A percentile compares a stretch with the other conserved stretches of the same genome.
These are phyloP conservation scores for Neoarius graeffei DNA, from an alignment of 2,113 vertebrate genomes.

Conservation along the genomic window DNA sequence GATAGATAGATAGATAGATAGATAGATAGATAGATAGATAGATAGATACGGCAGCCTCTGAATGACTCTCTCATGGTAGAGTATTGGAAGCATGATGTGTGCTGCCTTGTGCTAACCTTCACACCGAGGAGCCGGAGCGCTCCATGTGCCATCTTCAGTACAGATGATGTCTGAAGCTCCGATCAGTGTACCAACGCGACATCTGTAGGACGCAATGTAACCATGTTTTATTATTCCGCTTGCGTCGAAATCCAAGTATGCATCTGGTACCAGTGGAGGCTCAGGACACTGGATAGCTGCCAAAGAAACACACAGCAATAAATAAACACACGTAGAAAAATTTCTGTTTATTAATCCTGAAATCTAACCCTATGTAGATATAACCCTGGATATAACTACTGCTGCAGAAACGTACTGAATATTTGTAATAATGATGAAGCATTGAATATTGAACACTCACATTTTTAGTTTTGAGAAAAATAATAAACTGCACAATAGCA, in stretches of 20 bases:
- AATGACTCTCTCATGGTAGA: neutral
- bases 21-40: neutral
- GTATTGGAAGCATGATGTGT: neutral
- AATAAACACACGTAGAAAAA: neutral
- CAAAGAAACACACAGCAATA: constrained; percentile 32
- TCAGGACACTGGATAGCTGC: constrained; percentile 63
- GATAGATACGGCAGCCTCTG: neutral
- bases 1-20: no score
- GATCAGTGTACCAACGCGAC: constrained; percentile 53
- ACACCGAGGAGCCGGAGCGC: constrained; percentile 60
- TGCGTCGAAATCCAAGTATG: neutral
- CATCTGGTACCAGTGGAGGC: constrained; percentile 47
- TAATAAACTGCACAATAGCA: neutral
- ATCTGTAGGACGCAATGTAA: constrained; percentile 56
- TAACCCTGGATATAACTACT: neutral
- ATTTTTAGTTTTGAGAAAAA: neutral
- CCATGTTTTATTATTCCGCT: constrained; percentile 49
- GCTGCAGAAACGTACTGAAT: neutral
- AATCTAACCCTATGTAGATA: neutral
- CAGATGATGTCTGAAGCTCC: constrained; percentile 64
- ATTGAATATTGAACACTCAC: neutral
- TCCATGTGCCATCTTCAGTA: constrained; percentile 69
- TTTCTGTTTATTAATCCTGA: neutral
- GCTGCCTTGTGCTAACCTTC: constrained; percentile 56
- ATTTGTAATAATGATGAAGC: neutral